Evolutionary conservation across 2,888 invertebrate genomes (phyloP).

Genomic region (Mallateleia sp.): DNA sequence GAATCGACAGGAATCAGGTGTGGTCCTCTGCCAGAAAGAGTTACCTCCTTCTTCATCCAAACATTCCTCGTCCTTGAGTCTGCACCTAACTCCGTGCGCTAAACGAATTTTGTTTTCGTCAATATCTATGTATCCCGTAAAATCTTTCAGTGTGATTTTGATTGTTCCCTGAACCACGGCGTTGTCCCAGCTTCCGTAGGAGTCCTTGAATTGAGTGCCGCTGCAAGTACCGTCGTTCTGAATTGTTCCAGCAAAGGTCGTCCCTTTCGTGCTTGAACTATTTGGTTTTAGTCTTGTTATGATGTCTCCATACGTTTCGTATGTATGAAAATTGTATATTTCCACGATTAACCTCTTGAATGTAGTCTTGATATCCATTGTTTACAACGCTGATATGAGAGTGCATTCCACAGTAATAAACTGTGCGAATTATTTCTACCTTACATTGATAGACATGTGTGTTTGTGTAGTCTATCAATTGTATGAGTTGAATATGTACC

Average conservation of each 20-base stretch:
- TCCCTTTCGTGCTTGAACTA: no score
- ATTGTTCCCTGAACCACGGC: constrained; percentile 15
- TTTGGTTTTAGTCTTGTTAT: no score
- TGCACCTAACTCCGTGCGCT: neutral
- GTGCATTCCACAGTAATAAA: neutral
- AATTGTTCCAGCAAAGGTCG: no score
- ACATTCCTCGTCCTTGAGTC: neutral
- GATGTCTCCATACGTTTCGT: no score
- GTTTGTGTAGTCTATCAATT: neutral
- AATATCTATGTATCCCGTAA: neutral
- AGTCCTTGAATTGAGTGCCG: neutral
- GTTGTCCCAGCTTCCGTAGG: constrained; percentile 4
- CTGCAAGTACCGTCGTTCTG: neutral
- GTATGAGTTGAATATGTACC: neutral
- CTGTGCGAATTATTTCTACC: neutral
- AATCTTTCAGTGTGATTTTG: constrained; percentile 25
- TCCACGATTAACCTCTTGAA: no score
- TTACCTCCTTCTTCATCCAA: constrained; percentile 12
- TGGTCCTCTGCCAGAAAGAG: neutral
- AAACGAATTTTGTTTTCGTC: constrained; percentile 2
- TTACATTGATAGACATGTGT: neutral
- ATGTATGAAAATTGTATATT: no score
- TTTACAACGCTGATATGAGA: neutral
- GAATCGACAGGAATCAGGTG: constrained; percentile 5
- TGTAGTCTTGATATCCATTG: no score